A percentile compares a stretch with the other conserved stretches of the same genome.
phyloP scores from a whole-genome alignment of 1,140 invertebrate species.

The Arion vulgaris region DNA sequence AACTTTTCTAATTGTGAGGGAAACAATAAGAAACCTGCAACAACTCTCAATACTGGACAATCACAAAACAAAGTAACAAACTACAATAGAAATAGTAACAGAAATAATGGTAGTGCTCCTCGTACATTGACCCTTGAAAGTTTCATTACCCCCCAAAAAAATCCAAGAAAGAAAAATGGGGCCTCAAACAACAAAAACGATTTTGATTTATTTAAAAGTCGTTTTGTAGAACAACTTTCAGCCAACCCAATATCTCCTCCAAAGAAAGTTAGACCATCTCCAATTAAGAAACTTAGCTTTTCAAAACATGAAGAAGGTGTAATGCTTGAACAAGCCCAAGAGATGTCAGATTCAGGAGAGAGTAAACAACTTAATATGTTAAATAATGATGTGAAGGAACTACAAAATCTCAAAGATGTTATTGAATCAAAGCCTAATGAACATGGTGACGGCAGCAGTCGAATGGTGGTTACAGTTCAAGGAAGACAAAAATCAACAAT shows the following conservation, averaged over 20 bases:
- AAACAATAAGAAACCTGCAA: neutral
- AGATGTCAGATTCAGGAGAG: neutral
- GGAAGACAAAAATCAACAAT: neutral
- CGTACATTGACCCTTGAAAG: slow-evolving; percentile 20
- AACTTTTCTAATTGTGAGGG: neutral
- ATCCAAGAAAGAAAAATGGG: slow-evolving; percentile 14
- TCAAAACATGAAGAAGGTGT: neutral
- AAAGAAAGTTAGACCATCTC: slow-evolving; percentile 34
- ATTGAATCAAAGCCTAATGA: neutral
- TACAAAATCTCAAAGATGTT: neutral
- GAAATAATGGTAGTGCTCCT: neutral
- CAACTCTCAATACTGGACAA: neutral
- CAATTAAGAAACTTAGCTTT: slow-evolving; percentile 38
- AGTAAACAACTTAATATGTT: neutral
- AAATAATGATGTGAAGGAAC: neutral
- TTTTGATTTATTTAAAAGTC: slow-evolving; percentile 12
- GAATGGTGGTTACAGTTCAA: neutral
- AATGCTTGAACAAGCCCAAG: neutral
- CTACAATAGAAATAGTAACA: neutral
- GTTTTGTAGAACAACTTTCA: slow-evolving; percentile 28
- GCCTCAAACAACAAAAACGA: neutral
- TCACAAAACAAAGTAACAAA: neutral
- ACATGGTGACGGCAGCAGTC: neutral
- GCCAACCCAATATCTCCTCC: slow-evolving; percentile 29
- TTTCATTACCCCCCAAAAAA: slow-evolving; percentile 2